phyloP scores from a whole-genome alignment of 2,888 invertebrate species.

The Lamellibrachia columna region DNA sequence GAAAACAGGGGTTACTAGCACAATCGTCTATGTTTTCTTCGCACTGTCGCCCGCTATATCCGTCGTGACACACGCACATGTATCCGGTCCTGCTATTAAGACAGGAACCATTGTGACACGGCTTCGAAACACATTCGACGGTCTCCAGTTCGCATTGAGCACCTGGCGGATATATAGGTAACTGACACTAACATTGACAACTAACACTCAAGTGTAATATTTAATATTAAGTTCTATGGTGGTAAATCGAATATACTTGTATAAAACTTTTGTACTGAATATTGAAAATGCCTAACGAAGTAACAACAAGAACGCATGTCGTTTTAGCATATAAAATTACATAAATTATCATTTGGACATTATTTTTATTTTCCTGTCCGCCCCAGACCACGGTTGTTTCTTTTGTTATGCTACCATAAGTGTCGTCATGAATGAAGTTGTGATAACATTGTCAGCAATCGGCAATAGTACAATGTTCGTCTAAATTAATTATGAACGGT shows the following conservation, averaged over 20 bases:
- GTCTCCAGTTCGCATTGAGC: background rate
- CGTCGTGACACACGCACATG: conserved; percentile 17
- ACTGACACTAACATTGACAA: background rate
- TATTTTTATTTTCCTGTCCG: background rate
- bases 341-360: background rate
- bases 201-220: background rate
- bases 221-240: too few relatives aligned
- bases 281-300: background rate
- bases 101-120: conserved; percentile 24
- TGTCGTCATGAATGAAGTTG: background rate
- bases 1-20: conserved; percentile 16
- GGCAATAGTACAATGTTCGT: too few relatives aligned
- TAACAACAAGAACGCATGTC: background rate
- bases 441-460: too few relatives aligned
- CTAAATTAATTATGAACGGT: too few relatives aligned
- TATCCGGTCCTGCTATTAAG: background rate
- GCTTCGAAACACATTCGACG: background rate
- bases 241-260: too few relatives aligned
- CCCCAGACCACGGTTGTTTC: too few relatives aligned
- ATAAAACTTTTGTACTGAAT: too few relatives aligned
- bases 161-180: background rate
- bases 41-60: background rate
- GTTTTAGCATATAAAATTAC: background rate
- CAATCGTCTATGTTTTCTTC: conserved; percentile 13
- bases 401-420: background rate